Evolutionary conservation across 2,888 invertebrate species (phyloP), one percentile per base, ranked within the genome.

Genomic region (Ischnura elegans): DNA sequence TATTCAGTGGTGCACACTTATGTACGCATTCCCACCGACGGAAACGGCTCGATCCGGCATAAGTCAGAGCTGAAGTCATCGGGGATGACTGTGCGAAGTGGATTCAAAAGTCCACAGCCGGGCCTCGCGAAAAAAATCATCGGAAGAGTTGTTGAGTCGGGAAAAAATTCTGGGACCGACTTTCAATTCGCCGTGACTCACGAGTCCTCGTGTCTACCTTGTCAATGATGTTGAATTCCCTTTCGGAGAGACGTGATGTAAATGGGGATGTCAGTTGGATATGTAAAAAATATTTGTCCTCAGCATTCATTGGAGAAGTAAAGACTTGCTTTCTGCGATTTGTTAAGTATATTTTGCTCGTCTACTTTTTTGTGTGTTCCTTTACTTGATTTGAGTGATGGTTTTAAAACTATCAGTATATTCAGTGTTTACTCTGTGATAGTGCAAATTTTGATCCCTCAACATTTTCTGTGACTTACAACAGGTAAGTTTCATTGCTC

Each of bases 11-110:
- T 76, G 76, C 36, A n/a, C 61, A 36, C 76, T 25, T 61, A 16
- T 21, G 61, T 25, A 76, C 76, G 76, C 36, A 36, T 76, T 76
- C 76, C 76, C 29, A 76, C n/a, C n/a, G 76, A 76, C 76, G 76
- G 76, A 76, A 76, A 76, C 16, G 76, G 36, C 76, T 76, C 13
- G n/a, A 16, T n/a, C 16, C 16, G 76, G 76, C 29, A 10, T 36
- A n/a, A 76, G 76, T 10, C 29, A 36, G 36, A 13, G 10, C 29
- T 76, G 36, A 36, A 29, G 76, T 76, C 76, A 36, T 36, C 29
- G 36, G 10, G 76, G 76, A 76, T 76, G 76, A 76, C 76, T 8
- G 36, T 29, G 76, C 36, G n/a, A 76, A 76, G 36, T 36, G 76
- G 16, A 76, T 76, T 76, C 76, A 76, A 76, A 25, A 29, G 29